Conservation (phyloP, 2,888 invertebrate species). For the Sepiola atlantica region DNA sequence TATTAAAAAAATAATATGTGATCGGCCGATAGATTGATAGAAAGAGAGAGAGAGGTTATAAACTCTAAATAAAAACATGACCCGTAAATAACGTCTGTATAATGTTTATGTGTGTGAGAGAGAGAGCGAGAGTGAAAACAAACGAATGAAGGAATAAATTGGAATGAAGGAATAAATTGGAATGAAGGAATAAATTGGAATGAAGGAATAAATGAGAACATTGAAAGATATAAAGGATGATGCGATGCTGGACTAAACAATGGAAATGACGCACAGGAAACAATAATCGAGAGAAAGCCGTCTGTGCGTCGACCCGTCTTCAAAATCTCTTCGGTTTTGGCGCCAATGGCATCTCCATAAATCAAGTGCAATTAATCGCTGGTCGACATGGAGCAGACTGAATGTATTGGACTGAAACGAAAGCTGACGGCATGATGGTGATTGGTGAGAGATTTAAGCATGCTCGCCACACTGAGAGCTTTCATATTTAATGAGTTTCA, state of each 20-base stretch:
- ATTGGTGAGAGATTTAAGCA: background rate
- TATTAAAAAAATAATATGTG: no score
- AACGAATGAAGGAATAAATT: background rate
- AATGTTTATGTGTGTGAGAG: background rate
- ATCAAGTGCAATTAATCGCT: background rate
- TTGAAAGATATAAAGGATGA: background rate
- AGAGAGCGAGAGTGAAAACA: background rate
- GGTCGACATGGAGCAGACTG: no score
- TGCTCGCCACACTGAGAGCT: background rate
- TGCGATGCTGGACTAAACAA: background rate
- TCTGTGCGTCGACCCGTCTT: background rate
- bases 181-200: background rate
- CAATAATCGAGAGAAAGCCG: background rate
- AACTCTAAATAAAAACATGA: background rate
- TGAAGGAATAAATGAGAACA: background rate
- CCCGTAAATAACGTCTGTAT: background rate
- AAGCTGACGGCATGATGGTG: background rate
- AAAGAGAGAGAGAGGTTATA: background rate
- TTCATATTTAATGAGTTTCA: background rate
- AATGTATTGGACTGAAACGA: background rate
- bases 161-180: background rate
- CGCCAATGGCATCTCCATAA: background rate
- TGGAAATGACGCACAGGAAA: constrained; percentile 2
- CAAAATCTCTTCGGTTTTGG: background rate
- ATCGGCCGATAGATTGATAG: background rate